Base-by-base conservation (phyloP, 1,140 invertebrate genomes). In the Vollenhovia emeryi region DNA sequence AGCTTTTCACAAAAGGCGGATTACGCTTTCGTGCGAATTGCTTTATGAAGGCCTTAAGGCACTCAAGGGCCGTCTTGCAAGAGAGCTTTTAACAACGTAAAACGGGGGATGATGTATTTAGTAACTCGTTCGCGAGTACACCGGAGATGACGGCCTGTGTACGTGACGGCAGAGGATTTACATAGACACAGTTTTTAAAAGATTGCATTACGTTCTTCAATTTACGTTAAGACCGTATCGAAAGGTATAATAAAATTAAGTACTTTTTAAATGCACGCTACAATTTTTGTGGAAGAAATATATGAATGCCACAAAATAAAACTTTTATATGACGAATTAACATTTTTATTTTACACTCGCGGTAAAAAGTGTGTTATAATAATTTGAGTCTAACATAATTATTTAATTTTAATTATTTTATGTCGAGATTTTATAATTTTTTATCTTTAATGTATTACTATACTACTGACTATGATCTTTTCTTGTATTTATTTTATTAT, bases 1-100 rank as follows among this genome's bases (percentile, higher is more conserved):
- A 89, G 84, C 83, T 89, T 89, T 50, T 74, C 60, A 40, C 50
- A 74, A 86, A 89, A 89, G 86, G 73, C 74, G 45, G 85, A 76
- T 43, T 80, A 75, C 40, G 48, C 21, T 43, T 30, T 50, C 71
- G 60, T 43, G 36, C 21, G 43, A 68, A 64, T 66, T 43, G 68
- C 74, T 80, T 86, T 89, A 79, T 66, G 55, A 84, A 84, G 60
- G 45, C 59, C 82, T 78, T 66, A 60, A 40, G 50, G 27, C 30
- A 78, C 55, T 88, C 59, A 57, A 84, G 69, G 48, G 43, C 66
- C 57, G 50, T 78, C 74, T 62, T 30, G 43, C 21, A 57, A 80
- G 27, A 74, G 55, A 79, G 59, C 74, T 84, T 89, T 89, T 52
- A 87, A 45, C 66, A 62, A 59, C 21, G 85, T 82, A 85, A 78